Evolutionary conservation across 2,888 invertebrate genomes (phyloP), one percentile per base, ranked within the genome.

Genomic region (Minunthozetes semirufus): DNA sequence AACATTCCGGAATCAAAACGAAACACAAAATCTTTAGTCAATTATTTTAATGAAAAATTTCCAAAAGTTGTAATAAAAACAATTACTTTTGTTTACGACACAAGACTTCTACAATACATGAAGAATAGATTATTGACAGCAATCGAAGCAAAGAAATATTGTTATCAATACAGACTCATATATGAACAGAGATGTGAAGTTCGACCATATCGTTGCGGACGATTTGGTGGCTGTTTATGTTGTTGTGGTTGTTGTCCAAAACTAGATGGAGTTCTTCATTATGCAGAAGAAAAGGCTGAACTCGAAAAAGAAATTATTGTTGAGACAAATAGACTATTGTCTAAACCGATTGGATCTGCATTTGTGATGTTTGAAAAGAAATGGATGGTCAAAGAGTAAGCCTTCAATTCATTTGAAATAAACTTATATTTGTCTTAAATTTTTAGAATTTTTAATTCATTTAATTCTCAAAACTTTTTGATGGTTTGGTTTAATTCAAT

Each of bases 81-180:
- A n/a, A 46, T 74, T 53, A 42, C 59, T 25, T 72, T 70, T 61
- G 50, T 56, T n/a, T 74, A 74, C 25, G 33, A 50, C 2, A 91
- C 95, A 72, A 89, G 89, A 75, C 88, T 89, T 79, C 85, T 96
- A 42, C 89, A 89, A 80, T 86, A 87, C 72, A 86, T 93, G 25
- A 15, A 71, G 27, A 13, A 50, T n/a, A 48, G 46, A 22, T 29
- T 70, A 8, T 50, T 61, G 25, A 71, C 42, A 42, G 50, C 71
- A 15, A 70, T 71, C 17, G 27, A 74, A 38, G 50, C 74, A 19
- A 38, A 70, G 46, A 33, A 38, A 17, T 74, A 74, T 59, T 38
- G 71, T 56, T 9, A 22, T 17, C 13, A 71, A 19, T 74, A 74
- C 50, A 17, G 56, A 19, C 25, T 19, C 4, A 22, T 17, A 15